Conservation (phyloP, 2,888 invertebrate genomes). For the Pyrocoelia pectoralis region DNA sequence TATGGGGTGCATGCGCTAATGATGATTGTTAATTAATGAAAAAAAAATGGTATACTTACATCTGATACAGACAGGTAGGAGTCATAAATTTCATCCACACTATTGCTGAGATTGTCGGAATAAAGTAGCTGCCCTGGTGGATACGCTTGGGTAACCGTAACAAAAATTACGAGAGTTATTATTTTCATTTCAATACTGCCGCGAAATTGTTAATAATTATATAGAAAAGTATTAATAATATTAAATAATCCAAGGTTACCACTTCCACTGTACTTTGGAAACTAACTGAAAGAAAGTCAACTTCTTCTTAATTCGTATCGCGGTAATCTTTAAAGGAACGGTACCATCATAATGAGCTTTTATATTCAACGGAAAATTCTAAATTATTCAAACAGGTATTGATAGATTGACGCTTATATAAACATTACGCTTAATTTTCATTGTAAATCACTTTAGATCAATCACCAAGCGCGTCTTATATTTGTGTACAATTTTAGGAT, state of each 20-base stretch:
- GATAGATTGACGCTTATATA: conserved; percentile 20
- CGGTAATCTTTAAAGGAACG: conserved; percentile 27
- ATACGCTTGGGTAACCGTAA: conserved; percentile 38
- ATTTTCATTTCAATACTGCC: conserved; percentile 43
- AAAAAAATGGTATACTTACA: conserved; percentile 19
- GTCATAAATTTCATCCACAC: conserved; percentile 34
- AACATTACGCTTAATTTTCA: conserved; percentile 18
- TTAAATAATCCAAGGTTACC: conserved; percentile 35
- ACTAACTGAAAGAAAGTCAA: conserved; percentile 22
- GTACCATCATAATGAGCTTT: conserved; percentile 27
- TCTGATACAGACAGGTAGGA: conserved; percentile 18
- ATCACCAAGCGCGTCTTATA: conserved; percentile 18
- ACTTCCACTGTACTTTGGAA: conserved; percentile 32
- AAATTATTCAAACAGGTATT: conserved; percentile 24
- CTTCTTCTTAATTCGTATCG: conserved; percentile 30
- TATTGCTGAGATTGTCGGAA: conserved; percentile 36
- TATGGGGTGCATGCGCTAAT: too few relatives aligned
- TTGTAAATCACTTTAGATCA: conserved; percentile 16
- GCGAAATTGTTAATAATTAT: conserved; percentile 27
- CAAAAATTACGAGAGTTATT: conserved; percentile 39
- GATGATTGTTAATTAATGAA: not conserved
- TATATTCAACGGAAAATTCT: conserved; percentile 35
- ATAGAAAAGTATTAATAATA: conserved; percentile 28
- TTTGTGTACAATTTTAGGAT: conserved; percentile 32
- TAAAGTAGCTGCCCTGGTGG: conserved; percentile 27